Evolutionary conservation across 2,113 vertebrate species (phyloP).

Genomic region (Clarias batrachus): DNA sequence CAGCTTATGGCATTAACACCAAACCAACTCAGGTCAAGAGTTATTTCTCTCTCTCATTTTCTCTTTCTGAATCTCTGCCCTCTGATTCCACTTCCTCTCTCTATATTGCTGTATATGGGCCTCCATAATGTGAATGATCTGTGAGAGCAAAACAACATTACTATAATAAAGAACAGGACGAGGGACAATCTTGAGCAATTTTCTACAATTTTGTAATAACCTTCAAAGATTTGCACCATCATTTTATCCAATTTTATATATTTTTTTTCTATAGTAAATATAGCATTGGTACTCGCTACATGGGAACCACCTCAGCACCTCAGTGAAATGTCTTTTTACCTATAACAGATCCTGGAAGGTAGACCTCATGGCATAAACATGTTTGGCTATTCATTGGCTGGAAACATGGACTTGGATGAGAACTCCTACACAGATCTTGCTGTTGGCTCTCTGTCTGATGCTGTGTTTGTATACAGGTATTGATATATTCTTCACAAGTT

Average conservation of each 20-base stretch:
- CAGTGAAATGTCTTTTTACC: slow-evolving; percentile 13
- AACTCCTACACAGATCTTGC: slow-evolving; percentile 94
- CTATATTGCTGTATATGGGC: slow-evolving; percentile 12
- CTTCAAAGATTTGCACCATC: neutral
- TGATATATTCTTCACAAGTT: neutral
- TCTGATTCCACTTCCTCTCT: slow-evolving; percentile 6
- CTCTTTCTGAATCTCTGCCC: neutral
- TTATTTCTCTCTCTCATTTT: neutral
- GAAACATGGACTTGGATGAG: slow-evolving; percentile 91
- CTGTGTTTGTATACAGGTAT: slow-evolving; percentile 87
- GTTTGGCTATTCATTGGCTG: slow-evolving; percentile 95
- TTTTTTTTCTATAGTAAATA: neutral
- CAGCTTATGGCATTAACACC: slow-evolving; percentile 79
- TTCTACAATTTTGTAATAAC: slow-evolving; percentile 27
- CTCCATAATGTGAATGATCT: slow-evolving; percentile 21
- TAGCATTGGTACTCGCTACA: slow-evolving; percentile 27
- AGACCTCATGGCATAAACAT: slow-evolving; percentile 69
- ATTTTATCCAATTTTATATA: neutral
- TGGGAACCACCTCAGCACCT: neutral
- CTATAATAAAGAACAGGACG: slow-evolving; percentile 23
- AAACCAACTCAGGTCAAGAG: slow-evolving; percentile 83
- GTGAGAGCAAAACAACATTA: slow-evolving; percentile 33
- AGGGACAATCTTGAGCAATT: slow-evolving; percentile 33
- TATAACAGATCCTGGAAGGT: slow-evolving; percentile 82
- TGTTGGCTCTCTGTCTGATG: slow-evolving; percentile 90